phyloP scores from a whole-genome alignment of 2,888 invertebrate species.

The Zhuqinia jingwanae region DNA sequence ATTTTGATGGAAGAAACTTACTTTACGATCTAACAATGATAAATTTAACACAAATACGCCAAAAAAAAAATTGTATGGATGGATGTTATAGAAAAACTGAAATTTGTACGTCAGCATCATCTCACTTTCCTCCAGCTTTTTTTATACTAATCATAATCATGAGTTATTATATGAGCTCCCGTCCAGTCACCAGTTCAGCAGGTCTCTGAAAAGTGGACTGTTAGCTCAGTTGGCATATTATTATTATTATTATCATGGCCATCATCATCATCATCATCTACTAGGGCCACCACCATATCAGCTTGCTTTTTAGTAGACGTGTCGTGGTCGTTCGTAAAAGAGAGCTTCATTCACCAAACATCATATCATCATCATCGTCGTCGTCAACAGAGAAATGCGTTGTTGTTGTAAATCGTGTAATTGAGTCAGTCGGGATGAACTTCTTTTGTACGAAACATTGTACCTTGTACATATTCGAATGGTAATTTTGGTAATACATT shows the following conservation, averaged over 20 bases:
- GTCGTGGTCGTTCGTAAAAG: neutral
- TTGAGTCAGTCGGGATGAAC: conserved; percentile 53
- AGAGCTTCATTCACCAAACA: conserved; percentile 6
- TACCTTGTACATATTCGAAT: neutral
- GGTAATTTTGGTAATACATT: neutral
- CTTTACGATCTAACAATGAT: conserved; percentile 14
- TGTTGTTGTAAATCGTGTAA: conserved; percentile 56
- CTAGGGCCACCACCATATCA: neutral
- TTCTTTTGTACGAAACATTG: conserved; percentile 25
- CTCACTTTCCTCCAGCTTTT: conserved; percentile 67
- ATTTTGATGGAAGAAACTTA: conserved; percentile 33
- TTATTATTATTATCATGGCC: conserved; percentile 46
- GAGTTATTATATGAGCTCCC: conserved; percentile 62
- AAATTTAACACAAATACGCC: neutral
- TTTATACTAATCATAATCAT: conserved; percentile 54
- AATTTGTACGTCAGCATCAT: conserved; percentile 63
- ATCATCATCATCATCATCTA: conserved; percentile 21
- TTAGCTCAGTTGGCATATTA: conserved; percentile 50
- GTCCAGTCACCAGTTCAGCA: conserved; percentile 64
- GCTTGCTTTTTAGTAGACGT: conserved; percentile 3
- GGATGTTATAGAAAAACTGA: neutral
- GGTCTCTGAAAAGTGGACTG: conserved; percentile 54
- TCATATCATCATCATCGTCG: neutral
- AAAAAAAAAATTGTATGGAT: neutral
- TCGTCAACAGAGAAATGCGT: conserved; percentile 27